Conservation (phyloP, 2,888 invertebrate genomes). For the Euplagia quadripunctaria region DNA sequence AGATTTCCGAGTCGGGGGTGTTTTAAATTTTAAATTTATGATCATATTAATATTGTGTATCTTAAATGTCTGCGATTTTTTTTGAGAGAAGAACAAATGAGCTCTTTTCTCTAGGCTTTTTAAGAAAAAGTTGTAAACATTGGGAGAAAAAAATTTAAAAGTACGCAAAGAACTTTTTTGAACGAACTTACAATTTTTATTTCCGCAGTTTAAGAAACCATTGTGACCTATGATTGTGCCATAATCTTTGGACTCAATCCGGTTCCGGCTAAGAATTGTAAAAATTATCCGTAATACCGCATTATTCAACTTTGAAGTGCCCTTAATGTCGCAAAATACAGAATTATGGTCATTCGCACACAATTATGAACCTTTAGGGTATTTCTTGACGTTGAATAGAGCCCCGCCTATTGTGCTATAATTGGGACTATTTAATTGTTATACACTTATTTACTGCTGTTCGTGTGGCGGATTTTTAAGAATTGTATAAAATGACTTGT, state of each 20-base stretch:
- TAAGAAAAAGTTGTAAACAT: too few relatives aligned
- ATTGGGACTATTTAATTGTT: slow-evolving; percentile 52
- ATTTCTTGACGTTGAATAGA: slow-evolving; percentile 47
- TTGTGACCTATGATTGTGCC: background rate
- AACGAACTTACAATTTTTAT: too few relatives aligned
- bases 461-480: background rate
- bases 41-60: too few relatives aligned
- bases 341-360: slow-evolving; percentile 50
- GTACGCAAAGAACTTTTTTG: too few relatives aligned
- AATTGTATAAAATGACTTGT: background rate
- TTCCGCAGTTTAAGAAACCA: background rate
- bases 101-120: too few relatives aligned
- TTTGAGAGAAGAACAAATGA: too few relatives aligned
- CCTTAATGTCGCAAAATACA: slow-evolving; percentile 46
- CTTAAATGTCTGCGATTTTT: too few relatives aligned
- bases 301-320: slow-evolving; percentile 38
- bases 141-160: too few relatives aligned
- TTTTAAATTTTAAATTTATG: too few relatives aligned
- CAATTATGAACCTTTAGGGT: slow-evolving; percentile 51
- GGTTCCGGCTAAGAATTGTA: background rate
- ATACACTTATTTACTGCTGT: slow-evolving; percentile 22
- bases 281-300: slow-evolving; percentile 25
- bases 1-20: too few relatives aligned
- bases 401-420: slow-evolving; percentile 41
- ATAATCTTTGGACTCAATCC: slow-evolving; percentile 6